These are phyloP conservation scores for Oscheius sp. DNA, from an alignment of 2,888 invertebrate genomes.

Conservation along the genomic window DNA sequence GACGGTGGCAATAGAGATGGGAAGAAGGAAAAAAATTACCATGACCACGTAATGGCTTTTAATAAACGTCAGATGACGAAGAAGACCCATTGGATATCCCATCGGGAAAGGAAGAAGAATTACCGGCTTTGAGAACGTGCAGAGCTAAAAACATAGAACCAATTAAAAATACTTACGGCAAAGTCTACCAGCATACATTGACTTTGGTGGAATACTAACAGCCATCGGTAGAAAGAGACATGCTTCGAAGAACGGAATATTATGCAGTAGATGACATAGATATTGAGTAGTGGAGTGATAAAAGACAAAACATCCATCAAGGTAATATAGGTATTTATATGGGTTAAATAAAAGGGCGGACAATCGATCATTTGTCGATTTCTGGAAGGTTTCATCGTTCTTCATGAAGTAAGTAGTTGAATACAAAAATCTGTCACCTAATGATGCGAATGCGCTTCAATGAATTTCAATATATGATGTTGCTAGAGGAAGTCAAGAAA, in stretches of 20 bases:
- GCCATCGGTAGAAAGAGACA: neutral
- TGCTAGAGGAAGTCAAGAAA: too few relatives aligned
- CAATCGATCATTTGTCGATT: neutral
- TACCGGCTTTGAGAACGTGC: neutral
- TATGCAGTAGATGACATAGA: neutral
- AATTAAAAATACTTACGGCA: neutral
- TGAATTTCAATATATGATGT: too few relatives aligned
- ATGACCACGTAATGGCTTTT: neutral
- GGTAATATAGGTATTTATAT: neutral
- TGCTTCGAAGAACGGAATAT: neutral
- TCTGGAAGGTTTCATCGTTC: neutral
- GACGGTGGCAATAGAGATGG: neutral
- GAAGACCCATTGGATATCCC: neutral
- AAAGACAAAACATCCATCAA: neutral
- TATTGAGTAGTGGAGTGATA: neutral
- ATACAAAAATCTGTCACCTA: too few relatives aligned
- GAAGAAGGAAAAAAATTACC: neutral
- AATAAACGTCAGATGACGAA: neutral
- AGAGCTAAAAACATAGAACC: neutral
- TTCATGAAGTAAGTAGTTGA: too few relatives aligned
- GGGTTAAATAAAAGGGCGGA: neutral
- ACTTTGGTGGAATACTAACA: neutral
- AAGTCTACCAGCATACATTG: conserved; percentile 5
- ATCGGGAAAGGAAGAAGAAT: neutral
- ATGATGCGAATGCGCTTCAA: too few relatives aligned